Conservation (phyloP, 2,797 vertebrate species). For the Sphaeramia orbicularis region DNA sequence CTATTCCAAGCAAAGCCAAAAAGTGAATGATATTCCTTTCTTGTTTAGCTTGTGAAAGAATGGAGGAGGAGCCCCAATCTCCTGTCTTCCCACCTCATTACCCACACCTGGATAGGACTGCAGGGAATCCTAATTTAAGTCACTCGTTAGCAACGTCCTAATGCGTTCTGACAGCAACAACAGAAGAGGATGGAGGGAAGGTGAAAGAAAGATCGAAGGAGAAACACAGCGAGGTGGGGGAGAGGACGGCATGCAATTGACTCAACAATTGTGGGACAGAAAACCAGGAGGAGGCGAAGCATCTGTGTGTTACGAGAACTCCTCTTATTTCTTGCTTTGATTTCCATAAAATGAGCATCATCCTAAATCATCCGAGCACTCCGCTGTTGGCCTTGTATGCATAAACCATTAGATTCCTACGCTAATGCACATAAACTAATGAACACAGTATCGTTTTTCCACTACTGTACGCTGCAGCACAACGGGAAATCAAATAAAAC, state of each 20-base stretch:
- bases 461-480: constrained; percentile 59
- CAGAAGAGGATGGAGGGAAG: constrained; percentile 60
- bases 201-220: constrained; percentile 52
- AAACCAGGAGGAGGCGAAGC: constrained; percentile 31
- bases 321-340: constrained; percentile 78
- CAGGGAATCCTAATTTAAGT: constrained; percentile 78
- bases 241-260: constrained; percentile 14
- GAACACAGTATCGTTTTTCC: constrained; percentile 74
- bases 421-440: constrained; percentile 86
- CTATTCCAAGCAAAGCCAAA: not conserved
- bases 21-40: constrained; percentile 21
- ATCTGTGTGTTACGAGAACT: constrained; percentile 40
- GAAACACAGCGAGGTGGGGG: constrained; percentile 11
- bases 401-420: constrained; percentile 83
- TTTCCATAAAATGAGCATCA: constrained; percentile 88
- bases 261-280: constrained; percentile 36
- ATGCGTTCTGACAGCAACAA: constrained; percentile 78
- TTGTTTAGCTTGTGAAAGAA: constrained; percentile 52
- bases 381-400: constrained; percentile 76
- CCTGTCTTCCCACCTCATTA: constrained; percentile 77
- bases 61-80: constrained; percentile 59
- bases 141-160: constrained; percentile 76
- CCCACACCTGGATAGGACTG: constrained; percentile 77
- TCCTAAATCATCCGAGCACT: constrained; percentile 79
- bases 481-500: constrained; percentile 83